Evolutionary conservation across 2,888 invertebrate species (phyloP), one percentile per base, ranked within the genome.

Genomic region (Flexamia atlantica): DNA sequence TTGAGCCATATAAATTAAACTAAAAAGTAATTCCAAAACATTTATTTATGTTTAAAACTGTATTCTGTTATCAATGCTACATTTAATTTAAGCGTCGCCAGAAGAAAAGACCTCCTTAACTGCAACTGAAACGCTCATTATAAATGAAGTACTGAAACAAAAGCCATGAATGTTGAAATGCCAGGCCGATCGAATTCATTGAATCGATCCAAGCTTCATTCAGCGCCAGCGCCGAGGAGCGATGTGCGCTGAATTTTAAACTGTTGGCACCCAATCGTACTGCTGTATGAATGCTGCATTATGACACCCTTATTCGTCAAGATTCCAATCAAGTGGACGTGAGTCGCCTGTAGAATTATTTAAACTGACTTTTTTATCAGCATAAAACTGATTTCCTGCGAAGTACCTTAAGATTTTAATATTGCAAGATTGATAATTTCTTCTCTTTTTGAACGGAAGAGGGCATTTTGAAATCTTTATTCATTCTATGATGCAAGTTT

Each of bases 161-260:
- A 57, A 53, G 23, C 2, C 23, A 57, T 20, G 23, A 23, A 57
- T 57, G 57, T 57, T 12, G 23, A 57, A 57, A 57, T 12, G 46
- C 14, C 3, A 7, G n/a, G 17, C 10, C 20, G 53, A 28, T 28
- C 17, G 12, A 64, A 17, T n/a, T 64, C 30, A 12, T 5, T 30
- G 64, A 64, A 64, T 28, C 4, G 64, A 28, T 57, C 64, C 9
- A 30, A 1, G 64, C 64, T 30, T 64, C 64, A 64, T 64, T 64
- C 64, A 64, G 4, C 28, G 28, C 64, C 64, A 14, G 64, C 4
- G 64, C 20, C 30, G 64, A 4, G 28, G 7, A 4, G 28, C 14
- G 25, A 28, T 20, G 64, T 30, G 64, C 14, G 64, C 53, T 53
- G 64, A 64, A 64, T 64, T 1, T 5, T 12, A 28, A 64, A 0